These are phyloP conservation scores for Lordiphosa fenestrarum DNA, from an alignment of 2,888 invertebrate genomes.

Conservation along the genomic window DNA sequence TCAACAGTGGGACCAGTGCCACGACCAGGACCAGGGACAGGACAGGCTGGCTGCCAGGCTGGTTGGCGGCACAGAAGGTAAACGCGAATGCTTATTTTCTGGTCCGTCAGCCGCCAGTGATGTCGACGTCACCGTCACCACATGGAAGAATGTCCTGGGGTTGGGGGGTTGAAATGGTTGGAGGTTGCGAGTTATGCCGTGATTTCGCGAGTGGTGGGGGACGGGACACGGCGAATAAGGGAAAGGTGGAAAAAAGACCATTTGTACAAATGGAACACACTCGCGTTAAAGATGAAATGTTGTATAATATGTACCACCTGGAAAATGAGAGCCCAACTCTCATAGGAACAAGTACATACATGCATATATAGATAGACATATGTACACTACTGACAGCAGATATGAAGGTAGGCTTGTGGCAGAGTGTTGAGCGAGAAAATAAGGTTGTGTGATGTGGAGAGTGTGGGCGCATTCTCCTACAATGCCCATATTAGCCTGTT, in stretches of 20 bases:
- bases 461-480: too few relatives aligned
- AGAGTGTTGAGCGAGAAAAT: too few relatives aligned
- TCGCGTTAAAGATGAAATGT: conserved; percentile 64
- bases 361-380: too few relatives aligned
- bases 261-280: conserved; percentile 36
- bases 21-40: conserved; percentile 4
- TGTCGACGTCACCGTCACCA: conserved; percentile 63
- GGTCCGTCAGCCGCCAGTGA: conserved; percentile 74
- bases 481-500: too few relatives aligned
- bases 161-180: conserved; percentile 1
- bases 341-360: background rate
- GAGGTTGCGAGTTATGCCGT: conserved; percentile 48
- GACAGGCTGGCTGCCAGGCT: conserved; percentile 6
- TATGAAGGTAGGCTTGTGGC: too few relatives aligned
- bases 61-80: conserved; percentile 16
- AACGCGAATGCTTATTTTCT: conserved; percentile 70
- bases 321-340: conserved; percentile 1
- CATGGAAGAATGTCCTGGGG: conserved; percentile 62
- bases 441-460: too few relatives aligned
- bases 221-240: background rate
- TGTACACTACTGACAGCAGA: too few relatives aligned
- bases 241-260: conserved; percentile 16
- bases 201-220: conserved; percentile 54
- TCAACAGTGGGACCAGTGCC: conserved; percentile 41
- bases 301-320: conserved; percentile 48